A percentile compares a stretch with the other conserved stretches of the same genome.
These are phyloP conservation scores for Sternarchorhynchus goeldii DNA, from an alignment of 2,797 vertebrate species.

Conservation along the genomic window DNA sequence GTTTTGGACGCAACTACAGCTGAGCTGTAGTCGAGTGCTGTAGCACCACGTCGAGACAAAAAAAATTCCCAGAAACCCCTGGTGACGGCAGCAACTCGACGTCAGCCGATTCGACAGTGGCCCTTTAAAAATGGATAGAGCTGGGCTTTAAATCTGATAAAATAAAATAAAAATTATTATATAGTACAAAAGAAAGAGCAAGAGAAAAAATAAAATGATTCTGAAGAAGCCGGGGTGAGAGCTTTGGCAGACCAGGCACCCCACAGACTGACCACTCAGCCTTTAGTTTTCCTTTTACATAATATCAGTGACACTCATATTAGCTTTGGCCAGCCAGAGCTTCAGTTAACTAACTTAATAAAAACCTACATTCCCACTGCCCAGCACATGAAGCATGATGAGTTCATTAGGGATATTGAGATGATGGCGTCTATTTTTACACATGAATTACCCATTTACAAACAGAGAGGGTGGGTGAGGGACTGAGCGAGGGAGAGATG, in stretches of 20 bases:
- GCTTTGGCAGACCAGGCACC: slow-evolving; percentile 38
- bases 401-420: slow-evolving; percentile 50
- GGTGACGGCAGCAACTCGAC: slow-evolving; percentile 47
- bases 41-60: slow-evolving; percentile 38
- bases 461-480: slow-evolving; percentile 46
- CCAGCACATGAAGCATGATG: slow-evolving; percentile 26
- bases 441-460: slow-evolving; percentile 45
- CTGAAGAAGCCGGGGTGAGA: slow-evolving; percentile 27
- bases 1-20: slow-evolving; percentile 16
- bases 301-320: slow-evolving; percentile 43
- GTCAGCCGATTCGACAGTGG: slow-evolving; percentile 41
- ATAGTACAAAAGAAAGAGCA: background rate
- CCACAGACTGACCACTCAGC: slow-evolving; percentile 51
- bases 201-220: slow-evolving; percentile 21
- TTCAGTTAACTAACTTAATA: slow-evolving; percentile 46
- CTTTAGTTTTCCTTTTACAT: slow-evolving; percentile 54
- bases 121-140: slow-evolving; percentile 49
- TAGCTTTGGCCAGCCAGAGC: slow-evolving; percentile 30
- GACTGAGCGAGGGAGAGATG: slow-evolving; percentile 4
- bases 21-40: slow-evolving; percentile 13
- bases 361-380: slow-evolving; percentile 49
- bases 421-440: slow-evolving; percentile 51
- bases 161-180: slow-evolving; percentile 11
- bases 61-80: slow-evolving; percentile 49
- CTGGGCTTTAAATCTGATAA: slow-evolving; percentile 39